Evolutionary conservation across 2,888 invertebrate genomes (phyloP).

Genomic region (Bugulina stolonifera): DNA sequence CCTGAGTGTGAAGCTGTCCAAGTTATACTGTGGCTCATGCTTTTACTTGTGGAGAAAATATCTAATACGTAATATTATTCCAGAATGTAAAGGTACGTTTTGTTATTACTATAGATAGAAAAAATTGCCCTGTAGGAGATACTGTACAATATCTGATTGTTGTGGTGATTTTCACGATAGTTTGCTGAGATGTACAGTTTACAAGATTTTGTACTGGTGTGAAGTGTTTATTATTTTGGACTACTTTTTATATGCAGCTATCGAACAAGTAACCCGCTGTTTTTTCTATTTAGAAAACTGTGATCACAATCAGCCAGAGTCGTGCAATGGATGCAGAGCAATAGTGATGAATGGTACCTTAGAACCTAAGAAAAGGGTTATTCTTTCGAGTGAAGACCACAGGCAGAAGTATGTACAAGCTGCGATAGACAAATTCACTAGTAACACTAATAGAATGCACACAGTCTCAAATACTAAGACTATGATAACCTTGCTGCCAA

Average conservation of each 20-base stretch:
- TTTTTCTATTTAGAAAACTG: background rate
- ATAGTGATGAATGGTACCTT: background rate
- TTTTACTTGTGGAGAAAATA: background rate
- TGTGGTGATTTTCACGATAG: no score
- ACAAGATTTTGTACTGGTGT: no score
- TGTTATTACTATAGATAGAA: background rate
- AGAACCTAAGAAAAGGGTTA: background rate
- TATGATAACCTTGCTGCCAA: no score
- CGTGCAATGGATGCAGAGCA: background rate
- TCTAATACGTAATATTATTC: background rate
- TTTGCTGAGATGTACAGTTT: no score
- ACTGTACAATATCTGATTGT: no score
- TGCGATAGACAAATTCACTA: background rate
- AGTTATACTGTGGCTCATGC: conserved; percentile 5
- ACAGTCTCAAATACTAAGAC: background rate
- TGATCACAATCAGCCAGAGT: background rate
- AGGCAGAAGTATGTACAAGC: background rate
- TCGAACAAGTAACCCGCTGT: no score
- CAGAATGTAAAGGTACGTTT: background rate
- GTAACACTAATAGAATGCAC: background rate
- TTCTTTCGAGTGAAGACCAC: background rate
- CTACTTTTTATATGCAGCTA: no score
- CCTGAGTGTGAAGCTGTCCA: background rate
- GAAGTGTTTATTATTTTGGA: no score
- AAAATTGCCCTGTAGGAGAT: no score